Percentiles rank a stretch among this genome's conserved stretches.
Conservation (phyloP, 2,888 invertebrate genomes). For the Ophioninae sp. region DNA sequence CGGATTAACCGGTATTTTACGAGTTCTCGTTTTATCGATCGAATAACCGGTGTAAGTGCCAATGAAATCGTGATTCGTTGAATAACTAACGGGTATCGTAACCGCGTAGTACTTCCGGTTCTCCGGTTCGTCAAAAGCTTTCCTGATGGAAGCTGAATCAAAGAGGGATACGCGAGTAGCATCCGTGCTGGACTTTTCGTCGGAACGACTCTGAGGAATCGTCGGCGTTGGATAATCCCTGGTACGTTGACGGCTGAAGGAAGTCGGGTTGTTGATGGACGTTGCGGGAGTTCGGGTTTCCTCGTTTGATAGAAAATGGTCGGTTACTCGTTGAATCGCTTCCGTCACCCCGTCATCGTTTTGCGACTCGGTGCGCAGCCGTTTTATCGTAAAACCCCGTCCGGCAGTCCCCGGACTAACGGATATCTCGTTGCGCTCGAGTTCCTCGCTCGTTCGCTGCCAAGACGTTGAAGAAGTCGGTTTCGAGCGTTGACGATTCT, state of each 20-base stretch:
- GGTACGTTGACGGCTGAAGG: conserved; percentile 42
- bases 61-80: neutral
- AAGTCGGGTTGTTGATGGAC: conserved; percentile 30
- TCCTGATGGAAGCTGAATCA: neutral
- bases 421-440: conserved; percentile 63
- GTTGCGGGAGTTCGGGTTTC: conserved; percentile 24
- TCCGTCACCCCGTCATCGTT: conserved; percentile 22
- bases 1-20: conserved; percentile 20
- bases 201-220: conserved; percentile 17
- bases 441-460: conserved; percentile 51
- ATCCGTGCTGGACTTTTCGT: conserved; percentile 8
- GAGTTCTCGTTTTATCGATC: conserved; percentile 27
- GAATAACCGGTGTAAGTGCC: neutral
- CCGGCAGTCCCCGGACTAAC: conserved; percentile 53
- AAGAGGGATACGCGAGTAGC: too few relatives aligned
- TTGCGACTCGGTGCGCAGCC: conserved; percentile 43
- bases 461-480: conserved; percentile 40
- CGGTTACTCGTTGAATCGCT: neutral
- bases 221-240: conserved; percentile 21
- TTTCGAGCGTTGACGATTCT: conserved; percentile 34
- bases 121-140: conserved; percentile 29
- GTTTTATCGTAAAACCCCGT: conserved; percentile 59
- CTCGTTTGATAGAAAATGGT: neutral
- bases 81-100: conserved; percentile 15
- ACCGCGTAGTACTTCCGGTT: conserved; percentile 56